These are phyloP conservation scores for Aphaenogaster floridana DNA, from an alignment of 1,140 invertebrate genomes.

Conservation along the genomic window DNA sequence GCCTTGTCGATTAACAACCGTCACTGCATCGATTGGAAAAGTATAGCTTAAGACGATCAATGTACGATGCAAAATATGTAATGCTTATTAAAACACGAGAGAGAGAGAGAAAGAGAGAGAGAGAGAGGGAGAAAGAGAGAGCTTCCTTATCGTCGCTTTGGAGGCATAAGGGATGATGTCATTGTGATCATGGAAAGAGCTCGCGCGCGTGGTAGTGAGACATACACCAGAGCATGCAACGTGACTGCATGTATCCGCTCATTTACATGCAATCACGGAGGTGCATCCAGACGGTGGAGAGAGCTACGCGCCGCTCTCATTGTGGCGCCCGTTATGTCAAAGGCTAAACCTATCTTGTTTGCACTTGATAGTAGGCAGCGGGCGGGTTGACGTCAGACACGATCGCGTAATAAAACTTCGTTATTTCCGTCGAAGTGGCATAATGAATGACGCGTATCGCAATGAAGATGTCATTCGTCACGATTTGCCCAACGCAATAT, in stretches of 20 bases:
- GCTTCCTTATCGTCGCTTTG: conserved; percentile 38
- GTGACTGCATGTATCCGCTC: conserved; percentile 69
- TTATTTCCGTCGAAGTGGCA: conserved; percentile 47
- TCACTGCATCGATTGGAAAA: neutral
- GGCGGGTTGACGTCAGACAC: conserved; percentile 57
- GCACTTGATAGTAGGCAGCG: conserved; percentile 51
- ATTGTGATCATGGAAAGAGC: conserved; percentile 74
- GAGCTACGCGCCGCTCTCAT: conserved; percentile 31
- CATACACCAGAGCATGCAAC: conserved; percentile 56
- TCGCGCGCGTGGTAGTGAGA: conserved; percentile 40
- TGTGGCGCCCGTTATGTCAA: conserved; percentile 56
- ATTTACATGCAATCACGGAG: conserved; percentile 74
- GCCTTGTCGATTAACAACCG: neutral
- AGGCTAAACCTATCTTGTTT: conserved; percentile 63
- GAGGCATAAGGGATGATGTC: conserved; percentile 63
- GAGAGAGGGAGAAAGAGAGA: neutral
- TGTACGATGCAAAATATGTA: conserved; percentile 8
- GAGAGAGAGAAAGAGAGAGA: neutral
- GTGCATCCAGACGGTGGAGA: conserved; percentile 63
- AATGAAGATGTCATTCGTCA: conserved; percentile 48
- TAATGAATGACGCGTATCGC: conserved; percentile 52
- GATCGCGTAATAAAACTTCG: conserved; percentile 62
- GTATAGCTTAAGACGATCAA: neutral
- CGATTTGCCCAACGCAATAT: conserved; percentile 46
- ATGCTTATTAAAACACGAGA: conserved; percentile 46